Percentiles rank a stretch among this genome's conserved stretches.
These are phyloP conservation scores for Podarcis muralis DNA, from an alignment of 2,113 vertebrate genomes.

Conservation along the genomic window DNA sequence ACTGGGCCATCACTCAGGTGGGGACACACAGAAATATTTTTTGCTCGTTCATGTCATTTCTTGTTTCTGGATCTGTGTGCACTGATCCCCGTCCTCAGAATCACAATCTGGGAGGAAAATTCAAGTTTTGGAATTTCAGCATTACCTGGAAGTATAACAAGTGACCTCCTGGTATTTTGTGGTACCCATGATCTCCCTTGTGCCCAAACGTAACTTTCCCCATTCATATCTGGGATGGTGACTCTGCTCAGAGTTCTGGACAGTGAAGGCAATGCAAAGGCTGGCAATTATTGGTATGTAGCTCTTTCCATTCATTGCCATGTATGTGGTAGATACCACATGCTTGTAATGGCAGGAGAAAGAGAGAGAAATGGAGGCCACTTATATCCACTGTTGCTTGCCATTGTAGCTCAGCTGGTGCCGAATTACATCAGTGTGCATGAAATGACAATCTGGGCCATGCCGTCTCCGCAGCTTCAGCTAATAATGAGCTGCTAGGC, in stretches of 20 bases:
- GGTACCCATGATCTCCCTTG: too few relatives aligned
- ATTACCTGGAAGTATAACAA: neutral
- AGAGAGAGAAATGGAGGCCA: constrained; percentile 4
- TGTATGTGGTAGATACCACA: neutral
- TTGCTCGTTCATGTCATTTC: neutral
- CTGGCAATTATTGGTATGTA: neutral
- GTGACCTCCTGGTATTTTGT: too few relatives aligned
- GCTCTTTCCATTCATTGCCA: constrained; percentile 27
- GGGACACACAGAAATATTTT: neutral
- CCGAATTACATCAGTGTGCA: constrained; percentile 48
- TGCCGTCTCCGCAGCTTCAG: constrained; percentile 21
- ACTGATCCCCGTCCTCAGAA: neutral
- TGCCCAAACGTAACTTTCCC: too few relatives aligned
- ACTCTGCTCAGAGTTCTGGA: neutral
- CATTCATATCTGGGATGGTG: neutral
- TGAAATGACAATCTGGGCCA: constrained; percentile 39
- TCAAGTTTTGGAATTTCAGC: neutral
- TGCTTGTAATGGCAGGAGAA: neutral
- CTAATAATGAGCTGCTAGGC: constrained; percentile 42
- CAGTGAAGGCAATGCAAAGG: neutral
- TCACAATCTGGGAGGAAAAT: neutral
- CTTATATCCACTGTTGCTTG: constrained; percentile 19
- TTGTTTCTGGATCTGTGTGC: neutral
- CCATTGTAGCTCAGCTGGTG: constrained; percentile 31
- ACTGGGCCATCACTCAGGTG: neutral